Percentiles rank a stretch among this genome's conserved stretches.
Evolutionary conservation across 2,113 vertebrate genomes (phyloP).

Genomic region (Blennius ocellaris): DNA sequence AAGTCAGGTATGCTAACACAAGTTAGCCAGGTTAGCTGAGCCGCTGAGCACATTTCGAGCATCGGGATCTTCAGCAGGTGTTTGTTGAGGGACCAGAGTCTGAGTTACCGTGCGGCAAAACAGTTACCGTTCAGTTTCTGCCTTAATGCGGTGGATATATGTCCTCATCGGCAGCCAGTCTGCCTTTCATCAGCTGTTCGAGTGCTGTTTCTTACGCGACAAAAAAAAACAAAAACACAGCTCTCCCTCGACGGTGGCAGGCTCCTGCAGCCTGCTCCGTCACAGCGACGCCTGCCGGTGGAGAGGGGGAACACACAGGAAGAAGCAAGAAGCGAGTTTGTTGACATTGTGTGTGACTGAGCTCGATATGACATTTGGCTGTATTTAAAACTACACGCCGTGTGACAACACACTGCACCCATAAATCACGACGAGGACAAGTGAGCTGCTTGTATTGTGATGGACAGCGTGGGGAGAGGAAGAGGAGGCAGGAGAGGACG

Average conservation of each 20-base stretch:
- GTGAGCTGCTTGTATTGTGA: conserved; percentile 7
- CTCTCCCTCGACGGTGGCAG: conserved; percentile 54
- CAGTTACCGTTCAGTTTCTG: too few relatives aligned
- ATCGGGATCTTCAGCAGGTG: neutral
- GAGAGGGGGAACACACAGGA: conserved; percentile 21
- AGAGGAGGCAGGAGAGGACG: conserved; percentile 43
- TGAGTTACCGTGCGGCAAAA: neutral
- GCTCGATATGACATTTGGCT: neutral
- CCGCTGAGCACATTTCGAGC: neutral
- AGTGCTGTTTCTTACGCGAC: conserved; percentile 19
- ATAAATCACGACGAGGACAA: too few relatives aligned
- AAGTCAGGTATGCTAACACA: conserved; percentile 44
- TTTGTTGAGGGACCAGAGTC: neutral
- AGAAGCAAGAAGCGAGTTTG: neutral
- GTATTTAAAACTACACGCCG: neutral
- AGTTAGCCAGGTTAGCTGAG: conserved; percentile 49
- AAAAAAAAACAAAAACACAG: conserved; percentile 5
- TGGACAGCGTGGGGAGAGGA: conserved; percentile 44
- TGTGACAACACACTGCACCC: neutral
- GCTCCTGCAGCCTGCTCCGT: fast-evolving
- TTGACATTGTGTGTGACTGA: neutral
- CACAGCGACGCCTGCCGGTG: conserved; percentile 51
- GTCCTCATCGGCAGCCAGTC: conserved; percentile 34
- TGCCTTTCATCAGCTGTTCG: conserved; percentile 9
- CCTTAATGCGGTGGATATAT: neutral